These are phyloP conservation scores for Cotesia chilonis DNA, from an alignment of 1,140 invertebrate species.

Conservation along the genomic window DNA sequence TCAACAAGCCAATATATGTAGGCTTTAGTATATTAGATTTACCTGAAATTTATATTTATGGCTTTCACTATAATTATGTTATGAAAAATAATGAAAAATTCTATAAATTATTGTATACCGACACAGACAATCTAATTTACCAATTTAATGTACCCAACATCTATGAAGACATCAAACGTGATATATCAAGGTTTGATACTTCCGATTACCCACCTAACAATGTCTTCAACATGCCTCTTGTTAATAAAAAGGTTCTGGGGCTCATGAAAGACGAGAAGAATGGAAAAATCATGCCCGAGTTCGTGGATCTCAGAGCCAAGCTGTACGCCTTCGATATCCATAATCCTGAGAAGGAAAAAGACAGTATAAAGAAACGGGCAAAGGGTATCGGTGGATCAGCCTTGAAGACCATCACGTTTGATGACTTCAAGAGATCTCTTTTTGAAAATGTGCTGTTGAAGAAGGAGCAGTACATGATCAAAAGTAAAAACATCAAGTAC, in stretches of 20 bases:
- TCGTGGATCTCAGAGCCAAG: conserved; percentile 12
- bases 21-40: conserved; percentile 11
- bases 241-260: conserved; percentile 22
- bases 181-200: not conserved
- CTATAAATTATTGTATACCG: conserved; percentile 24
- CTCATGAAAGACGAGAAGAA: conserved; percentile 20
- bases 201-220: not conserved
- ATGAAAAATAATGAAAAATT: not conserved
- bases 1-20: conserved; percentile 26
- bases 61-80: conserved; percentile 23
- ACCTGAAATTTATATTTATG: conserved; percentile 17
- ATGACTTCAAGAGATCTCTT: conserved; percentile 35
- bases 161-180: conserved; percentile 8
- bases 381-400: conserved; percentile 34
- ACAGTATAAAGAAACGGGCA: conserved; percentile 20
- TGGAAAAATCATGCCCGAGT: conserved; percentile 24
- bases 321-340: conserved; percentile 5
- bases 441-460: not conserved
- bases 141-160: not conserved
- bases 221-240: not conserved
- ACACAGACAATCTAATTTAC: conserved; percentile 17
- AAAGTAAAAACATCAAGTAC: too few species aligned
- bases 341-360: not conserved
- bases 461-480: not conserved
- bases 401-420: conserved; percentile 24